Evolutionary conservation across 2,113 vertebrate species (phyloP).

Genomic region (Passer montanus): DNA sequence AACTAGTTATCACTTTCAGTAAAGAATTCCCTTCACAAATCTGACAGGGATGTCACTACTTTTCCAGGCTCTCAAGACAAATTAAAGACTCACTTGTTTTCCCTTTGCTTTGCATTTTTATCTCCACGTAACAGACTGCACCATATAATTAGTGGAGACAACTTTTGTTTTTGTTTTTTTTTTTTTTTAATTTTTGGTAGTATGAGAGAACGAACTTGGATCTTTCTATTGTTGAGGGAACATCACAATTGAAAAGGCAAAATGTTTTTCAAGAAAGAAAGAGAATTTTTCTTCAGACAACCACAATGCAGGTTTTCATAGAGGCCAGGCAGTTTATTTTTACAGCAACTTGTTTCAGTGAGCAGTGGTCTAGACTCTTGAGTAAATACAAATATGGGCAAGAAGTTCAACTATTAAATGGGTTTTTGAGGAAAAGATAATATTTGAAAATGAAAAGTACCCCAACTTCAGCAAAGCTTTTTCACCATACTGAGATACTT

Average conservation of each 20-base stretch:
- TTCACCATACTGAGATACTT: not conserved
- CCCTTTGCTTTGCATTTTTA: constrained; percentile 36
- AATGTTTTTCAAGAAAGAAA: not conserved
- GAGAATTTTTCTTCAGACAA: not conserved
- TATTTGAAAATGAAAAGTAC: not conserved
- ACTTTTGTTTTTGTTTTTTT: not conserved
- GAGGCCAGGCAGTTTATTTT: not conserved
- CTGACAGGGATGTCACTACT: not conserved
- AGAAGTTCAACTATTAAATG: not conserved
- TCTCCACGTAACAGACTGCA: not conserved
- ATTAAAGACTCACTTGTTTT: constrained; percentile 16
- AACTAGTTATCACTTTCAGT: constrained; percentile 21
- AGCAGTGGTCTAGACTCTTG: not conserved
- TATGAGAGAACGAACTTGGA: not conserved
- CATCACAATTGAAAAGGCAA: not conserved
- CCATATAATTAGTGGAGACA: not conserved
- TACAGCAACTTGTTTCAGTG: not conserved
- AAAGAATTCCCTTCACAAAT: constrained; percentile 8
- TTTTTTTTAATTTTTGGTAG: not conserved
- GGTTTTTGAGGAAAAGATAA: not conserved
- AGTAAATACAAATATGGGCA: not conserved
- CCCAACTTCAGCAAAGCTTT: not conserved
- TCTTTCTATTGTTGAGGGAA: not conserved
- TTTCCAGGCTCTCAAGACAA: constrained; percentile 1
- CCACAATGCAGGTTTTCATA: not conserved